Evolutionary conservation across 2,888 invertebrate species (phyloP), one percentile per base, ranked within the genome.

Genomic region (Brenthis ino): DNA sequence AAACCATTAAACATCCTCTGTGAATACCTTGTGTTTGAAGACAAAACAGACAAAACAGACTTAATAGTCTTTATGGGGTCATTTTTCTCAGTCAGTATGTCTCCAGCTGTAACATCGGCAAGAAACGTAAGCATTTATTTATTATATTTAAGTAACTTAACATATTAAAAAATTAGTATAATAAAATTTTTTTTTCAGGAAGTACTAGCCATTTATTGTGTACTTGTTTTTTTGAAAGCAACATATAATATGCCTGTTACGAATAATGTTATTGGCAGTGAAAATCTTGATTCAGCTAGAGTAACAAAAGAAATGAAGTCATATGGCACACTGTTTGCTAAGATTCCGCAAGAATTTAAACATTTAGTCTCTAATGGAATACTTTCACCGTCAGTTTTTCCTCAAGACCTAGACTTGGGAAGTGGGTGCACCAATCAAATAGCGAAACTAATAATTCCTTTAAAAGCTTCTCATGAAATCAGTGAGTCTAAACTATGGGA

Each of bases 211-310:
- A 63, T 82, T 47, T 73, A 71, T 50, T 72, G 76, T 54, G 72
- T 76, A 50, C 70, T 77, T 47, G 28, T 72, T 11, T 65, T 67
- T 20, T 20, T 56, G 56, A 72, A 73, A 68, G 43, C 53, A 43
- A 77, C 76, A 50, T 72, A 79, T 69, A 75, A 84, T 68, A 76
- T 79, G 20, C 85, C 89, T 1, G 83, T 87, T 72, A 82, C 84
- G 55, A 85, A 86, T 72, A 86, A 86, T 57, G 82, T 86, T 64
- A 82, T 80, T 65, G 67, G 86, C 3, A 86, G 84, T 70, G 83
- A 86, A 33, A 86, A 80, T 69, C 82, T 85, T 0, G 65, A 78
- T 55, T 77, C 79, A 5, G 28, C 71, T 1, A 86, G 84, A 74
- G 83, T 86, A 65, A 81, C 85, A 33, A 20, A 66, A 5, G 66